phyloP scores from a whole-genome alignment of 2,113 vertebrate species.

The Brachyhypopomus occidentalis region DNA sequence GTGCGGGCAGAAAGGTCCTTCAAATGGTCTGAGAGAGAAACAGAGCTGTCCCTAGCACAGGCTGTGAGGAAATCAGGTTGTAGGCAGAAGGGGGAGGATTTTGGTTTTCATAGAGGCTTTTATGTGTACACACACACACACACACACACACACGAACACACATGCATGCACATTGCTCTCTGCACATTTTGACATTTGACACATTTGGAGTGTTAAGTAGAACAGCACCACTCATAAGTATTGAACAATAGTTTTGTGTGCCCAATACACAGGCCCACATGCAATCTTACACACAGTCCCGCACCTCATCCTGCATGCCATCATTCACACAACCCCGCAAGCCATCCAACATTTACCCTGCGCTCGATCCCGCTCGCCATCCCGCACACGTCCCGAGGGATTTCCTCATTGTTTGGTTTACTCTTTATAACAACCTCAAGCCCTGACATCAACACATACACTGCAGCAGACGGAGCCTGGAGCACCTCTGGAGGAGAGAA shows the following conservation, averaged over 20 bases:
- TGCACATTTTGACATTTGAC: neutral
- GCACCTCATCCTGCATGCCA: too few relatives aligned
- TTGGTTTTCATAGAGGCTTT: neutral
- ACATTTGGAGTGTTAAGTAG: neutral
- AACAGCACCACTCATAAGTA: too few relatives aligned
- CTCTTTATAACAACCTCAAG: constrained; percentile 4
- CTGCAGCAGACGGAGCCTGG: neutral
- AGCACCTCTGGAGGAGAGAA: neutral
- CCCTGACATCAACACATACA: constrained; percentile 5
- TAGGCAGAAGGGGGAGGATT: neutral
- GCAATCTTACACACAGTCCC: too few relatives aligned
- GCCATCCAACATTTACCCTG: too few relatives aligned
- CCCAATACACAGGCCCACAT: too few relatives aligned
- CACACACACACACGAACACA: neutral
- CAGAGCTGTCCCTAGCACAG: neutral
- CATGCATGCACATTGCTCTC: neutral
- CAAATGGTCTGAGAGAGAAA: neutral
- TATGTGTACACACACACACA: neutral
- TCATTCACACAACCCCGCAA: too few relatives aligned
- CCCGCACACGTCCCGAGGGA: neutral
- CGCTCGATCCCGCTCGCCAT: too few relatives aligned
- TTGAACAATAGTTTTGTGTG: neutral
- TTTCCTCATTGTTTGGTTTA: constrained; percentile 28
- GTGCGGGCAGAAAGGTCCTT: constrained; percentile 7
- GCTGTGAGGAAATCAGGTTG: neutral